Percentiles rank a stretch among this genome's conserved stretches.
These are phyloP conservation scores for Heterodera carotae DNA, from an alignment of 1,140 invertebrate genomes.

Conservation along the genomic window DNA sequence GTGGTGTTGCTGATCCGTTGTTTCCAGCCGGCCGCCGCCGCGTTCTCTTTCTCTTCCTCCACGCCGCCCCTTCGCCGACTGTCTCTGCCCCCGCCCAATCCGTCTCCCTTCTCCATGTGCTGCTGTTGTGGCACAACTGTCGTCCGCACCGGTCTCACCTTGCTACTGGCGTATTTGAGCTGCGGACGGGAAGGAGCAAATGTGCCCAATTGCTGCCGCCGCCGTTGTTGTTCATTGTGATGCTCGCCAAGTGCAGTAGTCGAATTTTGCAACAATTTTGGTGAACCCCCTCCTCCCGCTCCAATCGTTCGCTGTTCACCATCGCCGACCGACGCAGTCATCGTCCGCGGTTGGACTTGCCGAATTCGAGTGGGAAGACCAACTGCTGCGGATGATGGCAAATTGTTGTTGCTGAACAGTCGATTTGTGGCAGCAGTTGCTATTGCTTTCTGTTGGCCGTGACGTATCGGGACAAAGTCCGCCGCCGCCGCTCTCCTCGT, in stretches of 20 bases:
- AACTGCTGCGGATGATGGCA: not conserved
- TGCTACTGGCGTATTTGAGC: not conserved
- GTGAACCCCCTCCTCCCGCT: too few species aligned
- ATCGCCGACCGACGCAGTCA: not conserved
- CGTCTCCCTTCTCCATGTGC: not conserved
- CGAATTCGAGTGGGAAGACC: not conserved
- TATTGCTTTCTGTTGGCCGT: not conserved
- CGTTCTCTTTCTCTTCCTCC: not conserved
- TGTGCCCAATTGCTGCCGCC: not conserved
- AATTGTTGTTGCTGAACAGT: not conserved
- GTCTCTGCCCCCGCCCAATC: not conserved
- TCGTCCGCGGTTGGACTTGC: not conserved
- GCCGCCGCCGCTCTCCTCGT: not conserved
- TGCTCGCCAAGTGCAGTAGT: too few species aligned
- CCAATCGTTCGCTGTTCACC: too few species aligned
- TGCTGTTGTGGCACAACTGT: not conserved
- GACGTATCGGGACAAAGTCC: too few species aligned
- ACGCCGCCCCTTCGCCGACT: too few species aligned
- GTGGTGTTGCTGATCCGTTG: slow-evolving; percentile 15
- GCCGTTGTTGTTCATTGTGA: too few species aligned
- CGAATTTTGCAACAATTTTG: not conserved
- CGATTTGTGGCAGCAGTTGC: too few species aligned
- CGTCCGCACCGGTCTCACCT: slow-evolving; percentile 3
- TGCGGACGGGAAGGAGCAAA: not conserved
- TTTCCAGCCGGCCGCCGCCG: too few species aligned